These are phyloP conservation scores for Odontocolon sp. DNA, from an alignment of 2,888 invertebrate genomes.

Conservation along the genomic window DNA sequence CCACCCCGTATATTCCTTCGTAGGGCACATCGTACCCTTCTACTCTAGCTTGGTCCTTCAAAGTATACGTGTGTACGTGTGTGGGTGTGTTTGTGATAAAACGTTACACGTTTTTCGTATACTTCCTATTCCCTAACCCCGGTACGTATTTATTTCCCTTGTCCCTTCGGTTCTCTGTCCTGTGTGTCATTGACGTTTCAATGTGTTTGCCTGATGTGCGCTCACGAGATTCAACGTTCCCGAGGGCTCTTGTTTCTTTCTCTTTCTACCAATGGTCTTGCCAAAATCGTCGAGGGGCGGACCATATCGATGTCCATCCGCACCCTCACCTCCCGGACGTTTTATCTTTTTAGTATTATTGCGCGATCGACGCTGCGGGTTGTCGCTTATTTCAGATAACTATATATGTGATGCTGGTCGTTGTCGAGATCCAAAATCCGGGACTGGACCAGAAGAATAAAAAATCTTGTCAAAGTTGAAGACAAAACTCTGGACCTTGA, in stretches of 20 bases:
- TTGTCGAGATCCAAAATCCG: neutral
- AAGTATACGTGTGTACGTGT: neutral
- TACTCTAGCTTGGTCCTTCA: neutral
- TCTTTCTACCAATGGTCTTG: constrained; percentile 68
- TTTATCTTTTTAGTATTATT: constrained; percentile 81
- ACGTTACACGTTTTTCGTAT: constrained; percentile 35
- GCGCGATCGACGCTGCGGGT: constrained; percentile 77
- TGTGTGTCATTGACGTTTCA: constrained; percentile 57
- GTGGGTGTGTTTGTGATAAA: no score
- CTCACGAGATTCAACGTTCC: constrained; percentile 51
- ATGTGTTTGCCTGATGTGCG: constrained; percentile 41
- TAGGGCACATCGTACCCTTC: constrained; percentile 4
- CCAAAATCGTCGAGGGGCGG: constrained; percentile 71
- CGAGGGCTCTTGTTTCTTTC: constrained; percentile 58
- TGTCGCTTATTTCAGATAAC: constrained; percentile 30
- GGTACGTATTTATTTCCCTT: constrained; percentile 50
- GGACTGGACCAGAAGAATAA: neutral
- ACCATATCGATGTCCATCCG: constrained; percentile 57
- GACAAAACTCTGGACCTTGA: neutral
- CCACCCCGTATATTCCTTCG: constrained; percentile 12
- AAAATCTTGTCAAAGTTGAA: neutral
- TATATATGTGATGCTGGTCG: neutral
- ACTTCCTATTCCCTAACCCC: constrained; percentile 14
- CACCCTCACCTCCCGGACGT: constrained; percentile 66
- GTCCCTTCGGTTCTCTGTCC: constrained; percentile 24